Conservation (phyloP, 53 echinoderm and acorn worm genomes). For the Glandiceps talaboti region DNA sequence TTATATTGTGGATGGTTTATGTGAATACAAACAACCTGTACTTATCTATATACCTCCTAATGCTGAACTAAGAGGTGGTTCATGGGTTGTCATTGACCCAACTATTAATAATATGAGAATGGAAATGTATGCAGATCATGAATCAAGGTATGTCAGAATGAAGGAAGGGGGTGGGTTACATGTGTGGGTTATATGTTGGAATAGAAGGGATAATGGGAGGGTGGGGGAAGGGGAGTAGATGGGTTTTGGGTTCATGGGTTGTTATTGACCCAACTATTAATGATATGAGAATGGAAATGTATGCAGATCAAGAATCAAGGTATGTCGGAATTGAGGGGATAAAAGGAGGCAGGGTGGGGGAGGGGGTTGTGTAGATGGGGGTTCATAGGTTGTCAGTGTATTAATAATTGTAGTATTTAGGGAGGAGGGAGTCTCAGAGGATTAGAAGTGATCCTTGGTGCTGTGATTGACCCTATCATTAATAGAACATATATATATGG, state of each 20-base stretch:
- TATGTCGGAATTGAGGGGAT: too few species aligned
- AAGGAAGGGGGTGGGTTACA: too few species aligned
- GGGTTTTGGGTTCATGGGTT: constrained; percentile 96
- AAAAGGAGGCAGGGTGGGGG: too few species aligned
- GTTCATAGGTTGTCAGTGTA: too few species aligned
- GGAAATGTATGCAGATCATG: constrained; percentile 95
- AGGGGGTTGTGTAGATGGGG: too few species aligned
- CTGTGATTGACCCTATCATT: too few species aligned
- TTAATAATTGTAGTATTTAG: too few species aligned
- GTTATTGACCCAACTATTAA: constrained; percentile 93
- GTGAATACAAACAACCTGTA: constrained; percentile 81
- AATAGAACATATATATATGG: too few species aligned
- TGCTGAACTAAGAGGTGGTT: constrained; percentile 89
- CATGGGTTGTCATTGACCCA: constrained; percentile 94
- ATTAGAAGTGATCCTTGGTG: too few species aligned
- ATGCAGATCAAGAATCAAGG: constrained; percentile 96
- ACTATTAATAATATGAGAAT: constrained; percentile 78
- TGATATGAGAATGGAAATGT: constrained; percentile 80
- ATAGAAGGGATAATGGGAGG: too few species aligned
- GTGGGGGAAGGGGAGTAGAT: too few species aligned
- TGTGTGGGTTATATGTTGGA: background rate
- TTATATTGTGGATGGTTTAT: constrained; percentile 91
- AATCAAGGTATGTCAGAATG: constrained; percentile 78
- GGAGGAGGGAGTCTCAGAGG: too few species aligned
- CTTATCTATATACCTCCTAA: constrained; percentile 93